Base-by-base conservation (phyloP, 92 coral and sea anemone genomes). In the Epizoanthus stellaris region DNA sequence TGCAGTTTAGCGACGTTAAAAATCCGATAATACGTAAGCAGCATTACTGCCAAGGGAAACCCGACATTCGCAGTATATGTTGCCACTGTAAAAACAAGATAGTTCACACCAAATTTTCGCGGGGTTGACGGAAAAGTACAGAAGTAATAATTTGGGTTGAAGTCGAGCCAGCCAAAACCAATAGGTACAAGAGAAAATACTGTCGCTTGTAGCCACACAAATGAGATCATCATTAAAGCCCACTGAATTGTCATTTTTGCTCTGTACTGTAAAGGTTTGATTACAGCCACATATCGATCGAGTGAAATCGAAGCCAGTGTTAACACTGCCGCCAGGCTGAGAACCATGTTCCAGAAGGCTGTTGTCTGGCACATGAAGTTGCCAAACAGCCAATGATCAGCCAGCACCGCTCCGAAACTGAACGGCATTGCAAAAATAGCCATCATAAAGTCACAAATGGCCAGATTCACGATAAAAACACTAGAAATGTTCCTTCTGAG, bases 211-310 rank as follows among this genome's bases (percentile, higher is more conserved):
- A 94, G 38, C 98, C 98, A 96, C 0, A 96, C 98, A 57, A 89
- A 88, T 12, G 86, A 82, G 43, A 96, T 92, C 93, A 94, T 94
- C 8, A 67, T 75, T 21, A 94, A 66, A 15, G 98, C 98, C 87
- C 95, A 87, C 49, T 96, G 98, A 4, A 94, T 80, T 6, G 98
- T 96, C 98, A 96, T 96, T 77, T 96, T 96, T 16, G 98, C 98
- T 70, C 98, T 77, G 87, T 96, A 96, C 38, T 96, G 97, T 9
- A 96, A 82, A 5, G 98, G 98, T 76, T 94, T 96, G 66, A 95
- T 94, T 2, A 96, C 98, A 16, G 98, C 98, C 42, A 94, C 93
- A 75, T 94, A 96, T 59, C 98, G 98, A 43, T 96, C 98, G 39
- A 94, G 88, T 3, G 98, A 96, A 53, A 96, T 96, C 3, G 93